Evolutionary conservation across 2,113 vertebrate species (phyloP).

Genomic region (Panthera uncia): DNA sequence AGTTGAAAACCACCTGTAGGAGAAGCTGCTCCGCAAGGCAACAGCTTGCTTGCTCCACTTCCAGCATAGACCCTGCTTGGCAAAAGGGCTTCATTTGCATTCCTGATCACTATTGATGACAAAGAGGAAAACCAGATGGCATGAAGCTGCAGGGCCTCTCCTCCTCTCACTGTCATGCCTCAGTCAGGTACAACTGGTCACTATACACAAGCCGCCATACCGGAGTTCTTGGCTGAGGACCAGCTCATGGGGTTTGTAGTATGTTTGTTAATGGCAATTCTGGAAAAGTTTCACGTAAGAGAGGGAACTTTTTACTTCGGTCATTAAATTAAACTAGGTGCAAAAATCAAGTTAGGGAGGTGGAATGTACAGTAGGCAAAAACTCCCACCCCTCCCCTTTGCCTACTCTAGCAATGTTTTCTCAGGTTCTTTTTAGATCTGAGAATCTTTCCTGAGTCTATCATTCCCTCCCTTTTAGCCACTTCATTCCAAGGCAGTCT

Average conservation of each 20-base stretch:
- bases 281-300: not conserved
- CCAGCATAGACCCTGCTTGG: not conserved
- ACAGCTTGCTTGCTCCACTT: not conserved
- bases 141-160: not conserved
- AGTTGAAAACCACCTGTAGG: not conserved
- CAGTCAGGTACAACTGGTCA: not conserved
- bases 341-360: not conserved
- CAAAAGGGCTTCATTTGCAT: conserved; percentile 1
- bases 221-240: not conserved
- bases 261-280: not conserved
- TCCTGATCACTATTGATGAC: not conserved
- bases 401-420: not conserved
- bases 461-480: not conserved
- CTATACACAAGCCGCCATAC: not conserved
- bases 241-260: not conserved
- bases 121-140: not conserved
- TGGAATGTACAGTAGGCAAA: not conserved
- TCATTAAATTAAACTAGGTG: conserved; percentile 5
- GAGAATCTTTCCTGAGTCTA: not conserved
- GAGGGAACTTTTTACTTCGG: not conserved
- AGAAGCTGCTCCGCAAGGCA: not conserved
- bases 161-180: not conserved
- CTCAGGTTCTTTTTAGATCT: not conserved
- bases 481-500: not conserved
- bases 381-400: not conserved